Percentiles rank a stretch among this genome's conserved stretches.
Evolutionary conservation across 2,113 vertebrate species (phyloP).

Genomic region (Chloropsis cyanopogon): DNA sequence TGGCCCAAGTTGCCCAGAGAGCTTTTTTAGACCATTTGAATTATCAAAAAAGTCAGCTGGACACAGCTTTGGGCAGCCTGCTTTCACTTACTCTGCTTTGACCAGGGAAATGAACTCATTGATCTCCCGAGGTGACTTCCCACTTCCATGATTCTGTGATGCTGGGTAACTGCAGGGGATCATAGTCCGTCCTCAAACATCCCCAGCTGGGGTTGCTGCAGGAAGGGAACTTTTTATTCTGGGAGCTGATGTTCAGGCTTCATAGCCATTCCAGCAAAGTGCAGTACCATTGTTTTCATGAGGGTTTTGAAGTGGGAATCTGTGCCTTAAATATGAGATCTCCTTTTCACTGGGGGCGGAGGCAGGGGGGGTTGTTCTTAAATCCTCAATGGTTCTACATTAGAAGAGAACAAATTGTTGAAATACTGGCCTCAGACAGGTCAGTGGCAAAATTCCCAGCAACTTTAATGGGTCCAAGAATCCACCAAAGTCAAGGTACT

Average conservation of each 20-base stretch:
- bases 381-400: not conserved
- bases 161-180: not conserved
- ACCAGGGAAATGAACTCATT: not conserved
- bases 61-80: not conserved
- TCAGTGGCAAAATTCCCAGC: constrained; percentile 1
- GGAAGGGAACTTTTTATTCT: not conserved
- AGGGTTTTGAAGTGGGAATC: not conserved
- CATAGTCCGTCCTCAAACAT: not conserved
- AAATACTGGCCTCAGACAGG: not conserved
- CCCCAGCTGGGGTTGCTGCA: not conserved
- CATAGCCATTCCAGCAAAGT: not conserved
- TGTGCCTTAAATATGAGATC: not conserved
- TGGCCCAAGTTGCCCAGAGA: not conserved
- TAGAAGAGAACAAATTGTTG: not conserved
- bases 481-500: not conserved
- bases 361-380: not conserved
- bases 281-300: not conserved
- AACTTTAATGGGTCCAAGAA: not conserved
- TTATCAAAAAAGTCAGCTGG: not conserved
- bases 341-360: not conserved
- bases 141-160: not conserved
- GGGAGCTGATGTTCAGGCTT: not conserved
- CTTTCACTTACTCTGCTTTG: not conserved
- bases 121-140: not conserved
- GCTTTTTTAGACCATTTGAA: not conserved